Evolutionary conservation across 2,113 vertebrate genomes (phyloP), one percentile per base, ranked within the genome.

Genomic region (Clupea harengus): DNA sequence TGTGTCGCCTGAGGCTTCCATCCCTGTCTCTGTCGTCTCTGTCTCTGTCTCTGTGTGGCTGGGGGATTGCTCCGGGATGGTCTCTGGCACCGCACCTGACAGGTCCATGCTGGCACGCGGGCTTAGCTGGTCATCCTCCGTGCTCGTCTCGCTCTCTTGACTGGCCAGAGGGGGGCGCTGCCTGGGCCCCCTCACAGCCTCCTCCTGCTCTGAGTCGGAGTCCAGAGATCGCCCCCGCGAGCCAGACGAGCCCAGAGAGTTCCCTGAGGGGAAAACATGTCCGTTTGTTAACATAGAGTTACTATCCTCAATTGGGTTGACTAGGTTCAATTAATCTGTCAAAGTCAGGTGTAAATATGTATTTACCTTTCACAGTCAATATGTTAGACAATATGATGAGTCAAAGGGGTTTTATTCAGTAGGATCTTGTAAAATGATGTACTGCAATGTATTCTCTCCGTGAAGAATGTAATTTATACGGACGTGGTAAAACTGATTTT

Each of bases 191-290:
- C 93, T 94, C 1, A 84, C n/a, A 0, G 22, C 0, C 0, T 97
- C 97, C 3, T 99, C 97, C 72, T 89, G 89, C 84, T 99, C 98
- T 0, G 96, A 97, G 91, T 99, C 98, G 0, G 98, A 99, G 88
- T 99, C 97, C 0, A 95, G 93, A 0, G 96, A 97, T 18, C 91
- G 94, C 6, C 95, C 92, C 0, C 88, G 94, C 0, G 96, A 93
- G 54, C 95, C 97, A 91, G 93, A 0, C 0, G 91, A 94, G n/a
- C 89, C 90, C 50, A 92, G 78, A 78, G 90, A 95, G 46, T 88
- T 91, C 22, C 0, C 93, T 90, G 86, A 39, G 6, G 20, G 4
- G 15, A 32, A 87, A 32, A 67, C n/a, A 72, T 11, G 28, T 72
- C 25, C 28, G 64, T 3, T 60, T 72, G 64, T 28, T 28, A 32